Conservation (phyloP, 2,113 vertebrate species). For the Camelus bactrianus region DNA sequence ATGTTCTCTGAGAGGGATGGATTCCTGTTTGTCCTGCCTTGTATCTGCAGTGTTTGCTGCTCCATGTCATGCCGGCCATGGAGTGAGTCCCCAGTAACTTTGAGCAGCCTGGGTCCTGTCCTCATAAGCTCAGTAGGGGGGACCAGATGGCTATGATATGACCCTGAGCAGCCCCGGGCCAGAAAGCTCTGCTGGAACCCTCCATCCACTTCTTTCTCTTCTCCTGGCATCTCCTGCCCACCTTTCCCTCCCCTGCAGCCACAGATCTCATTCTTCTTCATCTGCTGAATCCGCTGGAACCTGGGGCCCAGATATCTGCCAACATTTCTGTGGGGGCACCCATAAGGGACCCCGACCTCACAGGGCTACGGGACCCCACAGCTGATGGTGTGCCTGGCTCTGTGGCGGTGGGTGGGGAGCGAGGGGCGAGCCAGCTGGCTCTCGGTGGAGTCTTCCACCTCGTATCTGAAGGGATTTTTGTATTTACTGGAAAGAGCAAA, state of each 20-base stretch:
- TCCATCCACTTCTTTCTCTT: neutral
- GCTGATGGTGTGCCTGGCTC: neutral
- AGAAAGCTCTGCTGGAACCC: neutral
- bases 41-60: too few relatives aligned
- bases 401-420: neutral
- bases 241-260: neutral
- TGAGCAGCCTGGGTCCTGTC: neutral
- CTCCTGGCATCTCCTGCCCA: neutral
- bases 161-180: neutral
- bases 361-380: neutral
- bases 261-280: neutral
- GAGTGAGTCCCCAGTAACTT: neutral
- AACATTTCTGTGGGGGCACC: neutral
- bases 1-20: neutral
- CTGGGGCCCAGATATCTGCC: neutral
- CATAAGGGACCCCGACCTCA: neutral
- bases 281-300: neutral
- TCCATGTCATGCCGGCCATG: neutral
- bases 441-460: neutral
- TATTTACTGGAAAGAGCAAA: constrained; percentile 36
- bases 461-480: neutral
- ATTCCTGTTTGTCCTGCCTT: neutral
- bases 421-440: neutral
- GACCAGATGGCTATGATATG: neutral
- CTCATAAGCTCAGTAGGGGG: neutral